Conservation (phyloP, 2,888 invertebrate genomes). For the Coleophora deauratella region DNA sequence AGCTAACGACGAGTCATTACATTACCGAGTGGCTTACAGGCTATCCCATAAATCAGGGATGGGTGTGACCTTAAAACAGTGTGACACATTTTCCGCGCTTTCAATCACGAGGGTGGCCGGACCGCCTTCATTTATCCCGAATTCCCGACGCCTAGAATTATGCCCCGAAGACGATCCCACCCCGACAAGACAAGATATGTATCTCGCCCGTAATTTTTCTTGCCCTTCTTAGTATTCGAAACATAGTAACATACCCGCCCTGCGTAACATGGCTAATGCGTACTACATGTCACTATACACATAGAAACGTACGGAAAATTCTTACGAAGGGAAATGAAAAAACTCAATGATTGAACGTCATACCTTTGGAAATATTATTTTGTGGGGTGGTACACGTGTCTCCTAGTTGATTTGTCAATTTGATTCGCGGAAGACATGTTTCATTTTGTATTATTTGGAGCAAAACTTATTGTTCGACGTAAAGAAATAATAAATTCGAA, state of each 20-base stretch:
- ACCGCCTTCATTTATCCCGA: conserved; percentile 43
- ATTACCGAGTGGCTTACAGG: not conserved
- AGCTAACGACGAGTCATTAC: too few species aligned
- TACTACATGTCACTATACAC: conserved; percentile 20
- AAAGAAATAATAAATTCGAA: not conserved
- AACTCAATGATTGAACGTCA: conserved; percentile 68
- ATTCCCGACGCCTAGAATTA: conserved; percentile 41
- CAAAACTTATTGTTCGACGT: too few species aligned
- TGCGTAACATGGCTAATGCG: conserved; percentile 40
- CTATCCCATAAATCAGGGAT: not conserved
- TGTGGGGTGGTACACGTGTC: conserved; percentile 44
- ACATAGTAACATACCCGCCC: conserved; percentile 30
- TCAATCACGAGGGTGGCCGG: conserved; percentile 28
- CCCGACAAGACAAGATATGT: conserved; percentile 43
- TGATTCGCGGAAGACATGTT: conserved; percentile 33
- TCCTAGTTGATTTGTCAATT: conserved; percentile 53
- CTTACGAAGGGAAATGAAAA: conserved; percentile 33
- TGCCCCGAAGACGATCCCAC: conserved; percentile 45
- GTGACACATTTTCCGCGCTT: conserved; percentile 30
- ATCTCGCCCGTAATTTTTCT: conserved; percentile 59
- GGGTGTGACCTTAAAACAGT: conserved; percentile 7
- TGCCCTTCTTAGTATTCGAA: conserved; percentile 50
- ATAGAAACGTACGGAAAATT: conserved; percentile 26
- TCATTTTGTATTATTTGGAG: conserved; percentile 3
- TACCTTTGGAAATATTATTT: conserved; percentile 69